Conservation (phyloP, 2,888 invertebrate species). For the Eumerus sabulonum region DNA sequence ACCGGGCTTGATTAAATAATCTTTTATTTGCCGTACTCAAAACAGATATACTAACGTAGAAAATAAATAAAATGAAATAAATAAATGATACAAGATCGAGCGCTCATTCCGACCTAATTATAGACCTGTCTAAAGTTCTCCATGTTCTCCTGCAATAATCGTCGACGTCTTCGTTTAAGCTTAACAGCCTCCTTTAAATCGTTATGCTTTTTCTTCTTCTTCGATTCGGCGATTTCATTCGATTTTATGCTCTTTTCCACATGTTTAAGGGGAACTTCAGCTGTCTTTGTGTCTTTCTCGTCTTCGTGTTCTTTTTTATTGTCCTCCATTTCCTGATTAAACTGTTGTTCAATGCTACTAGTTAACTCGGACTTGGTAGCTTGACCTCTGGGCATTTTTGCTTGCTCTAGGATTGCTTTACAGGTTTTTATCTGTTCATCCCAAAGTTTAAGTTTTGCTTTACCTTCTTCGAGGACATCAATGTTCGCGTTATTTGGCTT, state of each 20-base stretch:
- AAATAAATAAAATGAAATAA: conserved; percentile 13
- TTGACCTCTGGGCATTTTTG: background rate
- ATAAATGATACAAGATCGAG: background rate
- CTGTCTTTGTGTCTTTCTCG: background rate
- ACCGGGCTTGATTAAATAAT: too few species aligned
- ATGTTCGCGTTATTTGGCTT: too few species aligned
- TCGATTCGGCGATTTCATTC: background rate
- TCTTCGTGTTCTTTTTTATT: background rate
- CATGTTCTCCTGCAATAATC: conserved; percentile 25
- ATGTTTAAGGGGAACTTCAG: too few species aligned
- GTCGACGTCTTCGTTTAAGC: conserved; percentile 12
- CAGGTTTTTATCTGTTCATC: conserved; percentile 57
- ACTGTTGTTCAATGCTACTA: too few species aligned
- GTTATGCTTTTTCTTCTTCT: conserved; percentile 14
- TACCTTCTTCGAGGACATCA: conserved; percentile 44
- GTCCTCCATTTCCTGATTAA: too few species aligned
- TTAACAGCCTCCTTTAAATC: conserved; percentile 1
- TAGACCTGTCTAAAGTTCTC: conserved; percentile 46
- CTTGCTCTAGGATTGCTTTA: conserved; percentile 45
- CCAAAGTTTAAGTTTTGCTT: conserved; percentile 46
- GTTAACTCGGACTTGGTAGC: too few species aligned
- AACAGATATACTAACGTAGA: background rate
- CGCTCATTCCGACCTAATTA: background rate
- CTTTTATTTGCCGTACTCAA: background rate
- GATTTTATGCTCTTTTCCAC: too few species aligned